Base-by-base conservation (phyloP, 2,888 invertebrate species). In the Chloroclystis v-ata region DNA sequence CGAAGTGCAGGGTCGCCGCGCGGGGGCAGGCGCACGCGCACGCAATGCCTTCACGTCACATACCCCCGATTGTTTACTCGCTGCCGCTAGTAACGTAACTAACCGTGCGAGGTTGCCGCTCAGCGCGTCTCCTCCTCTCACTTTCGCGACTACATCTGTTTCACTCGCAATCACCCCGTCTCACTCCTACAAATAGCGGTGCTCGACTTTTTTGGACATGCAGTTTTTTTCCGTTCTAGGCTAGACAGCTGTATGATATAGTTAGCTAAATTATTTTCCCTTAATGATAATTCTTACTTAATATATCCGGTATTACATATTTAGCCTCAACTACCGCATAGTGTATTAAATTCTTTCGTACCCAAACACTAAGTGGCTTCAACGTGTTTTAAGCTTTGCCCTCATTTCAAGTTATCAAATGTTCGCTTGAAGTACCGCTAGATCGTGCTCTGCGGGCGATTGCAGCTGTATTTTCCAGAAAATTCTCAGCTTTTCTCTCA, bases 141-240 rank as follows among this genome's bases (percentile, higher is more conserved):
- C 87, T 86, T 86, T 86, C 87, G 82, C 84, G 82, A 75, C 65
- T 65, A 52, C 51, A 55, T 49, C 66, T 58, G 60, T 76, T 78
- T 59, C 72, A 49, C 61, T 58, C 72, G 48, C 52, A 35, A 60
- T 43, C 39, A 43, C 28, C 43, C 61, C 63, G 67, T 82, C 83
- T 59, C 70, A 55, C 69, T 82, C 76, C 55, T 69, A 72, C 72
- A 66, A 65, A 72, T 86, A 85, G 85, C 86, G 86, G 86, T 87
- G 82, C 78, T 81, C 80, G 78, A 82, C 77, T 84, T 87, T 86
- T 86, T 87, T 82, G 83, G 79, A 73, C 69, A 67, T 80, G 82
- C 78, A 78, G 74, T 80, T 85, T 82, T 26, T 80, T 83, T 78
- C 78, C 80, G 72, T 78, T 78, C 76, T 75, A 71, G 74, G 74